A percentile compares a stretch with the other conserved stretches of the same genome.
Evolutionary conservation across 1,140 invertebrate genomes (phyloP).

Genomic region (Antheraea mylitta): DNA sequence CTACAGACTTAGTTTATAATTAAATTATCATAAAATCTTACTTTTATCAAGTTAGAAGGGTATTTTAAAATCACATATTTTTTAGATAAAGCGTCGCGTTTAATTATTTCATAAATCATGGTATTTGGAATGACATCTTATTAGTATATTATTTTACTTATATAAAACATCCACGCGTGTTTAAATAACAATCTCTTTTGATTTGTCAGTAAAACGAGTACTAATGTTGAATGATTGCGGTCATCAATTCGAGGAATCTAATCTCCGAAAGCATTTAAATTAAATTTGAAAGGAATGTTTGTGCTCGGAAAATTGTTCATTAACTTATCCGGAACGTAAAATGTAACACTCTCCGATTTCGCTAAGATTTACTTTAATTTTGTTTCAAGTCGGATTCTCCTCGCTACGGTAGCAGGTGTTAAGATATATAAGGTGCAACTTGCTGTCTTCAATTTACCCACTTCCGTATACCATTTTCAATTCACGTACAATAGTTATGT

Average conservation of each 20-base stretch:
- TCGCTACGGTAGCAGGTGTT: constrained; percentile 35
- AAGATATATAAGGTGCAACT: constrained; percentile 42
- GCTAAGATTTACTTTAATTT: constrained; percentile 42
- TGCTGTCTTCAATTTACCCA: constrained; percentile 41
- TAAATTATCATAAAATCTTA: no score
- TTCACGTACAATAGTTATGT: constrained; percentile 51
- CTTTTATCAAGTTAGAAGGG: no score
- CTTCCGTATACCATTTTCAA: constrained; percentile 37
- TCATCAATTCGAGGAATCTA: constrained; percentile 23
- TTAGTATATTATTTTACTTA: not conserved
- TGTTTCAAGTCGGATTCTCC: constrained; percentile 33
- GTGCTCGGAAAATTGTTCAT: constrained; percentile 32
- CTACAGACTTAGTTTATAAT: no score
- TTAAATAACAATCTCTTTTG: not conserved
- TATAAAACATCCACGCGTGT: not conserved
- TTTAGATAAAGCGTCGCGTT: no score
- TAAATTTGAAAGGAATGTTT: constrained; percentile 32
- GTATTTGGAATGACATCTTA: no score
- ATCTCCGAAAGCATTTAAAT: constrained; percentile 23
- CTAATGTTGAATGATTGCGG: constrained; percentile 18
- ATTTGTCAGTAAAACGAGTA: constrained; percentile 17
- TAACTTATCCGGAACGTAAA: constrained; percentile 37
- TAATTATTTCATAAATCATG: no score
- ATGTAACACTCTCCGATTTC: constrained; percentile 30
- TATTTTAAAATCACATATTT: no score